A percentile compares a stretch with the other conserved stretches of the same genome.
Conservation (phyloP, 2,797 vertebrate genomes). For the Amniataba percoides region DNA sequence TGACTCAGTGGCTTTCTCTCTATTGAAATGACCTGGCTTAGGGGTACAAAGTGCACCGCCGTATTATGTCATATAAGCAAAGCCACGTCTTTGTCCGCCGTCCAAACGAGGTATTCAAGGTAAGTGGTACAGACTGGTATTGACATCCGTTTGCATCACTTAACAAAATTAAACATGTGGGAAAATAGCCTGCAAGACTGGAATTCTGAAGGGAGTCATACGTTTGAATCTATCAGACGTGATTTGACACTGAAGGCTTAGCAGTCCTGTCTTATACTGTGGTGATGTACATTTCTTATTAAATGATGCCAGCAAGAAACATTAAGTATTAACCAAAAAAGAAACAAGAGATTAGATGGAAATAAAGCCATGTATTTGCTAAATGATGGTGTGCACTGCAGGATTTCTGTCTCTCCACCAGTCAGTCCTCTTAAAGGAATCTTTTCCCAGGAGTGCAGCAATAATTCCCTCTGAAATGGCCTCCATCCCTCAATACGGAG, state of each 20-base stretch:
- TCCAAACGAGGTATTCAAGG: slow-evolving; percentile 75
- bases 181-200: slow-evolving; percentile 73
- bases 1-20: slow-evolving; percentile 87
- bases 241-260: slow-evolving; percentile 50
- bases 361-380: neutral
- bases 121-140: slow-evolving; percentile 81
- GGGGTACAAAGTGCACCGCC: slow-evolving; percentile 77
- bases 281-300: slow-evolving; percentile 9
- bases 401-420: slow-evolving; percentile 12
- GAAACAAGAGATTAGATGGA: neutral
- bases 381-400: neutral
- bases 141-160: slow-evolving; percentile 81
- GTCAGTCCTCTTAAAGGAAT: slow-evolving; percentile 27
- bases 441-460: slow-evolving; percentile 43
- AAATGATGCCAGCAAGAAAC: slow-evolving; percentile 1
- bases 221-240: slow-evolving; percentile 38
- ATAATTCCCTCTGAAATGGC: slow-evolving; percentile 67
- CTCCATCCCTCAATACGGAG: slow-evolving; percentile 67
- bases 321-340: slow-evolving; percentile 9
- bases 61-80: slow-evolving; percentile 81
- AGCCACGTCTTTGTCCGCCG: slow-evolving; percentile 75
- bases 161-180: slow-evolving; percentile 84
- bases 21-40: slow-evolving; percentile 81
- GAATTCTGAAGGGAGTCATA: slow-evolving; percentile 53
- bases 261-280: slow-evolving; percentile 24